Evolutionary conservation across 2,113 vertebrate species (phyloP), one percentile per base, ranked within the genome.

Genomic region (Calypte anna): DNA sequence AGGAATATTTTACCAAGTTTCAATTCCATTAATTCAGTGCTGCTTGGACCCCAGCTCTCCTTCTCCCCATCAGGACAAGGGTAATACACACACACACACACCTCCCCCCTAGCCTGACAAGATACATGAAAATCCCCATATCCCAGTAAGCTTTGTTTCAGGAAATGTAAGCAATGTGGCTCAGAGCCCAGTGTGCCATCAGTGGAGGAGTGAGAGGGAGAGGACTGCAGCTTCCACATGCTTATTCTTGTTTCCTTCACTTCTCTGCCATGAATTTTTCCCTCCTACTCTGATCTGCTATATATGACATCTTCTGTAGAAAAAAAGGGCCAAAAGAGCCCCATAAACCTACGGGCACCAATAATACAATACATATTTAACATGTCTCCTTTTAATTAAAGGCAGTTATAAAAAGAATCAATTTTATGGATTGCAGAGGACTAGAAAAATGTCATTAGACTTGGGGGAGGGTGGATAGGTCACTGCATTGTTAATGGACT

Each of bases 391-490:
- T 96, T 96, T 96, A 96, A 96, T 96, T 96, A 96, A 96, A 93
- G 94, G 86, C 92, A 91, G 95, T 96, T 96, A 96, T 96, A 93
- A 96, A 95, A 96, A 96, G 94, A 96, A 96, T 96, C 96, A 94
- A 96, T 96, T 96, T 96, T 96, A 96, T 96, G 94, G 96, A 96
- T 96, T 96, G 96, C 96, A 96, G 91, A 96, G 94, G 94, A 95
- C 95, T 96, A 96, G 96, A 88, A 96, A 96, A 96, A 96, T 95
- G 96, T 92, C 96, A 96, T 96, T 96, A 96, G 94, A 92, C 92
- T 96, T 94, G 94, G 79, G 92, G 95, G 95, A 96, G 96, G 92
- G 94, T 95, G 94, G 86, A 96, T 96, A 96, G 96, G 96, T 96
- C 96, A 93, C 88, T 57, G 86, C 94, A 96, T 96, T 96, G 95